phyloP scores from a whole-genome alignment of 2,888 invertebrate species.

The Pterostichus niger region DNA sequence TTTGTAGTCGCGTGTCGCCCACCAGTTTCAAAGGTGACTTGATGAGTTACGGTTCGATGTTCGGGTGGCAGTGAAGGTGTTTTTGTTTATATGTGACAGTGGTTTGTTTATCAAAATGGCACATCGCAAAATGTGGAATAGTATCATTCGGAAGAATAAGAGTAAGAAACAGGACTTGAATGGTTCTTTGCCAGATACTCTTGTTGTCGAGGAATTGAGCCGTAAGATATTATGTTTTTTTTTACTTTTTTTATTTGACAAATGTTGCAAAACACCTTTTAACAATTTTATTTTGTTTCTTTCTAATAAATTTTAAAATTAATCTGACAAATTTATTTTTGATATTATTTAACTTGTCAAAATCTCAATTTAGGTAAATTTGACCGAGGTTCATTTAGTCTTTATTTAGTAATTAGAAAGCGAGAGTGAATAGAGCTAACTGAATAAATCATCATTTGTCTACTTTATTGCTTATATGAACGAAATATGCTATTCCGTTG shows the following conservation, averaged over 20 bases:
- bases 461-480: too few species aligned
- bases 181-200: constrained; percentile 63
- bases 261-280: constrained; percentile 51
- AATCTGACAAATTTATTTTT: too few species aligned
- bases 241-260: background rate
- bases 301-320: too few species aligned
- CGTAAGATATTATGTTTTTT: constrained; percentile 44
- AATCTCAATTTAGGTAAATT: too few species aligned
- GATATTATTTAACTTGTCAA: too few species aligned
- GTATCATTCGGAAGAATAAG: constrained; percentile 75
- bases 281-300: too few species aligned
- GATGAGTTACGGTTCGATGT: constrained; percentile 31
- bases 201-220: constrained; percentile 49
- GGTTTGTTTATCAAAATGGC: constrained; percentile 71
- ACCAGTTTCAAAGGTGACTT: constrained; percentile 50
- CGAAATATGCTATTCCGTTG: too few species aligned
- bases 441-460: too few species aligned
- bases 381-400: too few species aligned
- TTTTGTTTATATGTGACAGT: constrained; percentile 33
- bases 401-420: too few species aligned
- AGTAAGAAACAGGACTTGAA: constrained; percentile 69
- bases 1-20: background rate
- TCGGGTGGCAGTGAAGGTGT: constrained; percentile 12
- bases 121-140: constrained; percentile 76
- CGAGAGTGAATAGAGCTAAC: too few species aligned